Evolutionary conservation across 2,797 vertebrate species (phyloP).

Genomic region (Bufotes viridis): DNA sequence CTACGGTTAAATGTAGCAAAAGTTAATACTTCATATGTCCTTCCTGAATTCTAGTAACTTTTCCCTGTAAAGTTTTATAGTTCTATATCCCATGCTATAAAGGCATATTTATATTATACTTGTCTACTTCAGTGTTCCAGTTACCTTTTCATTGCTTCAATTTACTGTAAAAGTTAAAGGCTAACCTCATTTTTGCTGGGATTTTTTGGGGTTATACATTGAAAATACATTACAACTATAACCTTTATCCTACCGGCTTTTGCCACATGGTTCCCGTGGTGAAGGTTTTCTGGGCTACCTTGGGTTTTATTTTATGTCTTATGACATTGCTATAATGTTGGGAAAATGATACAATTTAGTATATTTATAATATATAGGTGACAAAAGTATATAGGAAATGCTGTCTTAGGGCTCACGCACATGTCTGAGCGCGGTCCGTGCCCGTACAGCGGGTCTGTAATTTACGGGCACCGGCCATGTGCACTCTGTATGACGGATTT

Average conservation of each 20-base stretch:
- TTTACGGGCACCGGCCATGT: too few species aligned
- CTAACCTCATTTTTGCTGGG: neutral
- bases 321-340: neutral
- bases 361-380: neutral
- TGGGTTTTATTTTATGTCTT: neutral
- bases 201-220: neutral
- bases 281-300: neutral
- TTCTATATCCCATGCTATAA: neutral
- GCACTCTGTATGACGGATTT: too few species aligned
- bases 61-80: neutral
- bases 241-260: neutral
- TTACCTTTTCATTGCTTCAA: neutral
- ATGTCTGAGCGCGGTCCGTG: too few species aligned
- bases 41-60: neutral
- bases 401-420: too few species aligned
- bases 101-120: neutral
- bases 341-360: neutral
- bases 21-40: neutral
- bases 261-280: neutral
- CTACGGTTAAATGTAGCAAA: neutral
- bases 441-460: too few species aligned
- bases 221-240: neutral
- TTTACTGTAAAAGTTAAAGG: neutral
- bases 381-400: neutral
- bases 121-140: neutral